phyloP scores from a whole-genome alignment of 2,113 vertebrate species.

The Lophochroa leadbeateri region DNA sequence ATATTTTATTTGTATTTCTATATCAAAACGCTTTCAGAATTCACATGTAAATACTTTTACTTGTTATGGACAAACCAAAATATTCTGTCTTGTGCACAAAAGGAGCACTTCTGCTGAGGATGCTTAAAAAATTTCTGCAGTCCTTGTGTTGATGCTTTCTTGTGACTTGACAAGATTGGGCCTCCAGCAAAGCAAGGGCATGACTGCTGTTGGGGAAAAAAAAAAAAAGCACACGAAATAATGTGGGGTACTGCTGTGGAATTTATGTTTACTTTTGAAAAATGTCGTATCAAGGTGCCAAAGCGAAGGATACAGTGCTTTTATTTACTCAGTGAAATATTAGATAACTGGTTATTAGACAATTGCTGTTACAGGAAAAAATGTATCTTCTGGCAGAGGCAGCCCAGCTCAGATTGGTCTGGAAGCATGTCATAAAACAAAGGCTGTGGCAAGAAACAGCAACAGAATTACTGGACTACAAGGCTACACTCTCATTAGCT shows the following conservation, averaged over 20 bases:
- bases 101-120: background rate
- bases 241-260: background rate
- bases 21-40: background rate
- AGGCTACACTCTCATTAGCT: fast-evolving
- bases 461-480: background rate
- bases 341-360: background rate
- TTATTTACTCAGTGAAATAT: background rate
- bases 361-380: background rate
- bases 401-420: background rate
- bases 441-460: background rate
- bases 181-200: background rate
- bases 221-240: background rate
- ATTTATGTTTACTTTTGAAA: background rate
- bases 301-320: background rate
- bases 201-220: no score
- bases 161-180: background rate
- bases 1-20: background rate
- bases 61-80: background rate
- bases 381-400: background rate
- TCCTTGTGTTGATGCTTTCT: background rate
- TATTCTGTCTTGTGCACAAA: background rate
- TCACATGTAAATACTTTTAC: background rate
- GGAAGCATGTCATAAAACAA: background rate
- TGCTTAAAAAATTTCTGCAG: background rate
- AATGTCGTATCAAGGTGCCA: background rate